Evolutionary conservation across 2,797 vertebrate genomes (phyloP), one percentile per base, ranked within the genome.

Genomic region (Lindbergichthys nudifrons): DNA sequence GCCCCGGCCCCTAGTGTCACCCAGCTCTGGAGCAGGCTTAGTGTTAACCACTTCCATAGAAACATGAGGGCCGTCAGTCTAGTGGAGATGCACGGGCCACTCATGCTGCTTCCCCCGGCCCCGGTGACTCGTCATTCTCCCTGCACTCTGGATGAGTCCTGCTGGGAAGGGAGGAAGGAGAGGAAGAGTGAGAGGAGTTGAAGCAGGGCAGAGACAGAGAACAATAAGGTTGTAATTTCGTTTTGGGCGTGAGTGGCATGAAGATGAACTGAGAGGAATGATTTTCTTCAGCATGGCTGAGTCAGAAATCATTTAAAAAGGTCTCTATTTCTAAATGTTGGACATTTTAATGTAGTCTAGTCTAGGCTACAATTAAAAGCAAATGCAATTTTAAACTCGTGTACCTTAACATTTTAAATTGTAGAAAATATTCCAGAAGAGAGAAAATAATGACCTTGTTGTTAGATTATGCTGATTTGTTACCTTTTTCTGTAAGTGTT

Each of bases 21-120:
- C 90, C 93, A 93, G 92, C 90, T 96, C 94, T 96, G 96, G 94
- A 98, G 92, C 88, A 93, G 96, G 96, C 96, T 97, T 95, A 98
- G 94, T 87, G 96, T 95, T 91, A 97, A 95, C 93, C 96, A 97
- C 96, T 96, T 95, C 96, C 97, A 98, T 97, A 96, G 96, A 97
- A 96, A 96, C 97, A 99, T 98, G 96, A 98, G 96, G 96, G 96
- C 96, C 95, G 94, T 85, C 94, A 94, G 96, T 96, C 97, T 97
- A 98, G 95, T 93, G 96, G 93, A 96, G 95, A 95, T 95, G 96
- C 96, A 95, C 91, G 93, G 96, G 96, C 97, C 97, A 96, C 95
- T 96, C 97, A 99, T 99, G 96, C 96, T 99, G 96, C 95, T 98
- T 96, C 97, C 95, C 93, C 95, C 95, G 93, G 93, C 95, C 93